Evolutionary conservation across 2,888 invertebrate species (phyloP).

Genomic region (Euplagia quadripunctaria): DNA sequence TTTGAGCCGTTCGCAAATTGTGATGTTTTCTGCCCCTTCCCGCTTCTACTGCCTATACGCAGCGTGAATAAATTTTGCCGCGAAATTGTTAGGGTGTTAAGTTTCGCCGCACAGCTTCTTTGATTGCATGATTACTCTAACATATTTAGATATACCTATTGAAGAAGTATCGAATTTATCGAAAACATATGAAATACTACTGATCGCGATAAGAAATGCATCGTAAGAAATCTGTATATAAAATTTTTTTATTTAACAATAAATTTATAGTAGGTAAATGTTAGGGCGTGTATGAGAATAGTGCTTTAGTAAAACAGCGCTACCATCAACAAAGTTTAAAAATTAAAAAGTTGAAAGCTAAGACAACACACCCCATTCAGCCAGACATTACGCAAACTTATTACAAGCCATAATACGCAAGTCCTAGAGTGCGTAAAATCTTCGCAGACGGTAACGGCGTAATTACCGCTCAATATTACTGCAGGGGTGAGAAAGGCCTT

Average conservation of each 20-base stretch:
- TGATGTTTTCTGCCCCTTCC: constrained; percentile 65
- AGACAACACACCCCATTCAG: constrained; percentile 35
- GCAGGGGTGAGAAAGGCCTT: constrained; percentile 48
- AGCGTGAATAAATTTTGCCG: constrained; percentile 51
- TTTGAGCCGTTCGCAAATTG: constrained; percentile 69
- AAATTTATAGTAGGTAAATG: too few species aligned
- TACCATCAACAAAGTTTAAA: not conserved
- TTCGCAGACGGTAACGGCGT: constrained; percentile 74
- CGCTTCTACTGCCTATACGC: constrained; percentile 45
- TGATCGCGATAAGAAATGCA: not conserved
- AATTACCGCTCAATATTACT: constrained; percentile 75
- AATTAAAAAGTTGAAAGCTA: constrained; percentile 38
- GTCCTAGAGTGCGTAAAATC: constrained; percentile 80
- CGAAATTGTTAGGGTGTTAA: constrained; percentile 49
- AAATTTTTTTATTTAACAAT: not conserved
- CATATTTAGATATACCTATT: constrained; percentile 1
- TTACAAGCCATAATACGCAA: constrained; percentile 66
- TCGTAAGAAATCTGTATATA: not conserved
- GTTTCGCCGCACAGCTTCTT: constrained; percentile 22
- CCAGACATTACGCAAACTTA: constrained; percentile 61
- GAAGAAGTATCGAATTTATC: not conserved
- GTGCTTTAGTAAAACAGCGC: too few species aligned
- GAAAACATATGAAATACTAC: not conserved
- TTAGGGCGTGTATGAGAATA: not conserved
- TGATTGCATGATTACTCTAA: constrained; percentile 42